These are phyloP conservation scores for Acleris holmiana DNA, from an alignment of 2,888 invertebrate species.

Conservation along the genomic window DNA sequence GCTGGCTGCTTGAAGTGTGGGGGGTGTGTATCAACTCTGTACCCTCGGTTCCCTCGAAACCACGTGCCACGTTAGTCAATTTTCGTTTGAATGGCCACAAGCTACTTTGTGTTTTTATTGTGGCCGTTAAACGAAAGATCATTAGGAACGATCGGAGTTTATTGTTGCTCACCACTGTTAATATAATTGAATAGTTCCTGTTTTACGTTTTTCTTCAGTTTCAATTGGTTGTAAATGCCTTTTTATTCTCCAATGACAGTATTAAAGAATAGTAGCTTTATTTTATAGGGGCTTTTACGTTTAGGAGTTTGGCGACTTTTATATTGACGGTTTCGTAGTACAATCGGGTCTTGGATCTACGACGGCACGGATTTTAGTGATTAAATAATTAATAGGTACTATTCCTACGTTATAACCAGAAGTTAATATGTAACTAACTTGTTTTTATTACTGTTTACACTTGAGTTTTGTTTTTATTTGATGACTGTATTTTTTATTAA, in stretches of 20 bases:
- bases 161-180: conserved; percentile 56
- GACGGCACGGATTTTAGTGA: too few relatives aligned
- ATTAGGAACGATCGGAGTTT: conserved; percentile 61
- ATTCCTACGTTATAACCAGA: too few relatives aligned
- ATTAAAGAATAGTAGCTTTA: conserved; percentile 2
- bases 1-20: conserved; percentile 53
- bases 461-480: too few relatives aligned
- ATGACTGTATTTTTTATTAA: too few relatives aligned
- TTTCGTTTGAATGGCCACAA: conserved; percentile 65
- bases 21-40: conserved; percentile 68
- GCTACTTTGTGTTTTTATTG: conserved; percentile 72
- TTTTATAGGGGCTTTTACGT: conserved; percentile 20
- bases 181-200: conserved; percentile 49
- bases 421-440: too few relatives aligned
- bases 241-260: conserved; percentile 22
- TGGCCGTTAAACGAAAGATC: conserved; percentile 68
- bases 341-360: background rate
- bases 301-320: conserved; percentile 12
- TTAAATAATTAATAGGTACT: too few relatives aligned
- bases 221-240: conserved; percentile 30
- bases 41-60: conserved; percentile 70
- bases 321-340: conserved; percentile 14
- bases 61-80: conserved; percentile 77
- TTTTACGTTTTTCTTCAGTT: conserved; percentile 21
- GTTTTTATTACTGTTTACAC: too few relatives aligned